Conservation (phyloP, 2,113 vertebrate genomes). For the Puffinus mauretanicus region DNA sequence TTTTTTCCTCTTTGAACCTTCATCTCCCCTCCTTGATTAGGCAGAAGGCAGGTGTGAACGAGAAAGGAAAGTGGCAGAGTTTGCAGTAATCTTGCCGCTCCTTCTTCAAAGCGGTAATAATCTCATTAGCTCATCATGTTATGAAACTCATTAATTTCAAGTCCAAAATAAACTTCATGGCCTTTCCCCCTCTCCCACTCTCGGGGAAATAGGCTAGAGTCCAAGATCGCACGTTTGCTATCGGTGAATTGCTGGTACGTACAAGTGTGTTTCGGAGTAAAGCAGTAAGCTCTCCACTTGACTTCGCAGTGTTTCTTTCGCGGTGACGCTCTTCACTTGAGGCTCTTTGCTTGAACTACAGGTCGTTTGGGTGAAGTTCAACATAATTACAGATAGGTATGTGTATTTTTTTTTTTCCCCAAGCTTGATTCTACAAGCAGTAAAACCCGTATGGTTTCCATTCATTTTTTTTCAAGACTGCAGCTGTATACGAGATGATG, state of each 20-base stretch:
- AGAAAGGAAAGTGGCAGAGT: background rate
- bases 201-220: background rate
- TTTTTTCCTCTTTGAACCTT: background rate
- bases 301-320: background rate
- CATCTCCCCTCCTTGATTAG: background rate
- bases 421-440: background rate
- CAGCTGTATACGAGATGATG: background rate
- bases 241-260: background rate
- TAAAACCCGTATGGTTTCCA: accelerated
- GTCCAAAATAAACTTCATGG: background rate
- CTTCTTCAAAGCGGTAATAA: background rate
- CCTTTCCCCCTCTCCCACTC: background rate
- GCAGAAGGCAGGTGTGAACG: background rate
- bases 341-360: background rate
- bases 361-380: background rate
- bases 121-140: background rate
- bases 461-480: background rate
- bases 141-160: background rate
- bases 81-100: background rate
- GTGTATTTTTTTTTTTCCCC: no score
- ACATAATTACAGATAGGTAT: background rate
- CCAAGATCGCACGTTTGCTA: background rate
- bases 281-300: background rate
- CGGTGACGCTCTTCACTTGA: background rate
- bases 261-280: background rate